Evolutionary conservation across 2,797 vertebrate genomes (phyloP), one percentile per base, ranked within the genome.

Genomic region (Channallabes apus): DNA sequence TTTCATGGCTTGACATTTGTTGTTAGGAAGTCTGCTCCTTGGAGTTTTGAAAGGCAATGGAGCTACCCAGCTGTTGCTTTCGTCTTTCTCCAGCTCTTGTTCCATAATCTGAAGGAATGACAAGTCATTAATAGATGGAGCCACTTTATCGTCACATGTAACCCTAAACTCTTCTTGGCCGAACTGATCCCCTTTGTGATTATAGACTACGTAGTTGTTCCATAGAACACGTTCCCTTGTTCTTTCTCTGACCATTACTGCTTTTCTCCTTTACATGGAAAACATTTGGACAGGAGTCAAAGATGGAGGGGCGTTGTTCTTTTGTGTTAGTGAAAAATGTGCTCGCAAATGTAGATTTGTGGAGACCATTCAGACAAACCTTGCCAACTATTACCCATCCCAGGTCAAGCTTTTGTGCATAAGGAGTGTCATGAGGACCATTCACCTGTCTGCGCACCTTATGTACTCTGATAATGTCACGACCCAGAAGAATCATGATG

Each of bases 401-500:
- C 1, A 65, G n/a, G 51, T 62, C 75, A 69, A 90, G 22, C 59
- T 80, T 84, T 20, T 89, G 85, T 17, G 88, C 84, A 20, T 84
- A 85, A 29, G 80, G 84, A 1, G 7, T 15, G 24, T 86, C 69
- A 65, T 88, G 73, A 2, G 78, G 27, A 12, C 88, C 56, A 35
- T 73, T 89, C 0, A 88, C 24, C 2, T 85, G 83, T 27, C 86
- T 56, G 8, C 8, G 17, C 14, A 89, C 82, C 32, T 88, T 87
- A 11, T 89, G 87, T 0, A 79, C 81, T 15, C 62, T 75, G 0
- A 89, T 27, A 5, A 90, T 80, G 27, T 89, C 86, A 0, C 20
- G 24, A 1, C 88, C 85, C 80, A 91, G 85, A 65, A 89, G 87
- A 67, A 78, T 62, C 62, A 84, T 84, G 4, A 84, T 78, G 0